Evolutionary conservation across 2,113 vertebrate species (phyloP).

Genomic region (Nymphicus hollandicus): DNA sequence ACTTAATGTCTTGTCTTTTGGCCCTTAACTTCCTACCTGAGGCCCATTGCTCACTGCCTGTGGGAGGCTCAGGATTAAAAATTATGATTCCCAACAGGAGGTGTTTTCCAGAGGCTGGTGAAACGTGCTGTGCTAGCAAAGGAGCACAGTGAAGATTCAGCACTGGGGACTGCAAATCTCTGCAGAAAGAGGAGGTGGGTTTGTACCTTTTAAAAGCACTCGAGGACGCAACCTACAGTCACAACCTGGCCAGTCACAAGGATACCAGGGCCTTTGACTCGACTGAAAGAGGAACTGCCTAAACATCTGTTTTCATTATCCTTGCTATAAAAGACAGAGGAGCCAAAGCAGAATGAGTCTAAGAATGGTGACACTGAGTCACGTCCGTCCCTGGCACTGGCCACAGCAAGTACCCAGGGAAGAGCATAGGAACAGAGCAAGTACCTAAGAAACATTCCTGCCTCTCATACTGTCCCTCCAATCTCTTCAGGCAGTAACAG

Average conservation of each 20-base stretch:
- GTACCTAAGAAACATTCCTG: neutral
- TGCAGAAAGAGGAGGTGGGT: neutral
- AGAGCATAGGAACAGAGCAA: neutral
- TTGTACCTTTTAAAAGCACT: neutral
- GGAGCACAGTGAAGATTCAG: neutral
- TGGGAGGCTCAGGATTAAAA: neutral
- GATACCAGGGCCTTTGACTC: neutral
- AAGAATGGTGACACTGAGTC: neutral
- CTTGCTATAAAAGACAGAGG: neutral
- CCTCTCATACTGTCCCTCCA: neutral
- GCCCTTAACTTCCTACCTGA: neutral
- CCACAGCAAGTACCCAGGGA: neutral
- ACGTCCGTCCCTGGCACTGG: neutral
- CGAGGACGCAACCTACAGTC: neutral
- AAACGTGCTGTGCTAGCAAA: neutral
- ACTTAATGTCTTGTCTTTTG: neutral
- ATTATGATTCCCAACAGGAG: neutral
- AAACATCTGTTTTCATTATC: neutral
- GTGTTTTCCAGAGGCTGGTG: neutral
- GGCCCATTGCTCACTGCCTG: neutral
- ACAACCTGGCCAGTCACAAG: neutral
- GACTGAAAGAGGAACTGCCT: neutral
- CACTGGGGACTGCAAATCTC: neutral
- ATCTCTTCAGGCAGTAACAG: neutral
- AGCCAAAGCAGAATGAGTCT: neutral